Conservation (phyloP, 1,140 invertebrate species). For the Drosophila oshimai region DNA sequence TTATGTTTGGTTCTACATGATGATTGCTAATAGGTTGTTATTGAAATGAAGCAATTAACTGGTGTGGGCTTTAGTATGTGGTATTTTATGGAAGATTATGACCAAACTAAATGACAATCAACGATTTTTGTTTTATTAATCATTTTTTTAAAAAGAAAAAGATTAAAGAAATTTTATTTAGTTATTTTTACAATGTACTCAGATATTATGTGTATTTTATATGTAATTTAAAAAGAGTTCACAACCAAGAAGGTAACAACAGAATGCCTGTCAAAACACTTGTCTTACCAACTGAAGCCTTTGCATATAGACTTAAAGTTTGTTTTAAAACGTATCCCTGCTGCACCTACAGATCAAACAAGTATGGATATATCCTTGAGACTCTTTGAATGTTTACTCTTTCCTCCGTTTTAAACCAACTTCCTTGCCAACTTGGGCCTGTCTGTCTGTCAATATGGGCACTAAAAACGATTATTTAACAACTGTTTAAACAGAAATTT, state of each 20-base stretch:
- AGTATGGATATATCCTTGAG: slow-evolving; percentile 37
- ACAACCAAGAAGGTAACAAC: too few relatives aligned
- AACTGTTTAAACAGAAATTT: slow-evolving; percentile 76
- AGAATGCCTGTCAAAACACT: not conserved
- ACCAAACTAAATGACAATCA: not conserved
- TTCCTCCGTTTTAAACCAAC: not conserved
- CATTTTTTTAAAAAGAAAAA: too few relatives aligned
- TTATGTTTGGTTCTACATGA: not conserved
- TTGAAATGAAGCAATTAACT: slow-evolving; percentile 43
- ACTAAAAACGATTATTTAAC: slow-evolving; percentile 72
- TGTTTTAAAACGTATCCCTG: not conserved
- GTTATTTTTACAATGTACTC: too few relatives aligned
- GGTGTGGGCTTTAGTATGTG: not conserved
- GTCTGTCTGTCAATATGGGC: slow-evolving; percentile 62
- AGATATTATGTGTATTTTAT: too few relatives aligned
- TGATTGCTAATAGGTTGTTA: slow-evolving; percentile 11
- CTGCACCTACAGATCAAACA: slow-evolving; percentile 5
- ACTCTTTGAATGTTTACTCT: slow-evolving; percentile 4
- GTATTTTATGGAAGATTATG: not conserved
- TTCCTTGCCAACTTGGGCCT: slow-evolving; percentile 41
- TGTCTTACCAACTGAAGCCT: not conserved
- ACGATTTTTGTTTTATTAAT: too few relatives aligned
- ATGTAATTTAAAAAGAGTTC: too few relatives aligned
- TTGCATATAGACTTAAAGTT: slow-evolving; percentile 5
- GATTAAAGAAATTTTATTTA: not conserved